phyloP scores from a whole-genome alignment of 2,888 invertebrate genomes.

The Acrobasis repandana region DNA sequence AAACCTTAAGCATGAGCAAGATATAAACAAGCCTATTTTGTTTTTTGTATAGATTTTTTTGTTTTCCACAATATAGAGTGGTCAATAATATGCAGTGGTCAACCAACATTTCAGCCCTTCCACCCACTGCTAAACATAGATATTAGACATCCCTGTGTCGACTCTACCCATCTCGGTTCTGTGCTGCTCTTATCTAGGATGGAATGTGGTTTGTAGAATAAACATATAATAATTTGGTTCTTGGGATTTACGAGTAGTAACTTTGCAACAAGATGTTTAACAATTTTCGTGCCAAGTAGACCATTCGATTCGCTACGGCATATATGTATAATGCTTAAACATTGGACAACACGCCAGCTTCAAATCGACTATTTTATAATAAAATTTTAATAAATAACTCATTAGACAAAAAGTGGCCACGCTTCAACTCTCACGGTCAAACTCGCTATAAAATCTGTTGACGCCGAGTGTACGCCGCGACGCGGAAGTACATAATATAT shows the following conservation, averaged over 20 bases:
- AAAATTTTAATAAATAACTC: conserved; percentile 79
- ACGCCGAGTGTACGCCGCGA: conserved; percentile 51
- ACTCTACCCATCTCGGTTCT: too few relatives aligned
- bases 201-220: not conserved
- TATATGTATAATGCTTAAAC: conserved; percentile 59
- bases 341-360: conserved; percentile 60
- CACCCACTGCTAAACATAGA: too few relatives aligned
- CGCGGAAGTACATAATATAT: conserved; percentile 54
- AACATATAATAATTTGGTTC: not conserved
- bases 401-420: conserved; percentile 77
- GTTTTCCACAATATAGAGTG: too few relatives aligned
- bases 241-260: not conserved
- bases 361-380: conserved; percentile 69
- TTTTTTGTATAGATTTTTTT: too few relatives aligned
- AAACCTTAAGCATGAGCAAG: too few relatives aligned
- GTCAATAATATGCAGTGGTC: too few relatives aligned
- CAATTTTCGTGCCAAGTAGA: not conserved
- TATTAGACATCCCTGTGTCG: too few relatives aligned
- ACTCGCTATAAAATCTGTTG: conserved; percentile 76
- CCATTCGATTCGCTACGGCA: conserved; percentile 29
- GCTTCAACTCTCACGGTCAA: conserved; percentile 79
- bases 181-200: too few relatives aligned
- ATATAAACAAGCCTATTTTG: too few relatives aligned
- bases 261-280: not conserved
- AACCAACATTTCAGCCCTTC: too few relatives aligned